phyloP scores from a whole-genome alignment of 1,140 invertebrate genomes.

The Chionoecetes opilio region DNA sequence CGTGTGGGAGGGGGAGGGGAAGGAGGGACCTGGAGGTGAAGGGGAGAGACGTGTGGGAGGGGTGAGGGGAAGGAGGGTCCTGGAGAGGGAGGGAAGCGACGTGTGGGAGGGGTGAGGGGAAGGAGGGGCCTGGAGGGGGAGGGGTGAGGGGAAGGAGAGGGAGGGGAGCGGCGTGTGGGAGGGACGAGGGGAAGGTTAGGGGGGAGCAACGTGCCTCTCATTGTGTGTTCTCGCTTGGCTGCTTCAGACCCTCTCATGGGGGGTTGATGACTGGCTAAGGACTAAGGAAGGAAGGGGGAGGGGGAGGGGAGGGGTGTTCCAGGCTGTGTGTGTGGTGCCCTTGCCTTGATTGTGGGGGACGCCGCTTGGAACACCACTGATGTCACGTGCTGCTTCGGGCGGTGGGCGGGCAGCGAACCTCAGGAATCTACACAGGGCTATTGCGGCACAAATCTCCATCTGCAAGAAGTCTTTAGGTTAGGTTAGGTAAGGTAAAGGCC shows the following conservation, averaged over 20 bases:
- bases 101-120: background rate
- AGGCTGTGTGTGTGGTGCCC: background rate
- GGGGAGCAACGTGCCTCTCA: background rate
- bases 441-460: no score
- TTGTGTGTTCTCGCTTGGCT: background rate
- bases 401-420: no score
- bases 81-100: no score
- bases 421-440: no score
- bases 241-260: background rate
- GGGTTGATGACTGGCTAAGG: no score
- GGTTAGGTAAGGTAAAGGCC: no score
- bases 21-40: no score
- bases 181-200: background rate
- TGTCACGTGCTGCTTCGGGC: background rate
- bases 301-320: no score
- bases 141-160: no score
- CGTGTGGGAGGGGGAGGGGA: background rate
- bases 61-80: background rate
- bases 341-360: background rate
- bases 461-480: no score
- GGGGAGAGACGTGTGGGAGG: background rate
- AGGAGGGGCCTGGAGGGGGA: no score
- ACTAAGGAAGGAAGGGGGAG: no score
- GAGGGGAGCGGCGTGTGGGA: background rate
- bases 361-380: background rate